phyloP scores from a whole-genome alignment of 2,113 vertebrate genomes.

The Talpa occidentalis region DNA sequence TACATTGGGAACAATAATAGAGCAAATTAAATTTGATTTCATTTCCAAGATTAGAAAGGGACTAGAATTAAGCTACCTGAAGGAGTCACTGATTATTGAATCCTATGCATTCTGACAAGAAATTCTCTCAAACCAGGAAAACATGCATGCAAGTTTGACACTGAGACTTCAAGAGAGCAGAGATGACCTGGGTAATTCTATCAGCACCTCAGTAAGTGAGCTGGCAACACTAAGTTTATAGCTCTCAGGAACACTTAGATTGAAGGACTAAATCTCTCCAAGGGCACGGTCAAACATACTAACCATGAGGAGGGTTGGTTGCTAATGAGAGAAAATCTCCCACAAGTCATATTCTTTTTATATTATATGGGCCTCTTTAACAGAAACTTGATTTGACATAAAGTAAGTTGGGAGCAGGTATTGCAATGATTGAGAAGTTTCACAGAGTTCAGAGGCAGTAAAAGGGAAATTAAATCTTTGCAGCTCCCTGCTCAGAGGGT shows the following conservation, averaged over 20 bases:
- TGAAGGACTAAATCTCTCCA: not conserved
- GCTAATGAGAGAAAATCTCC: not conserved
- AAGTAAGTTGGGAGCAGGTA: not conserved
- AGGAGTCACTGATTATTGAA: not conserved
- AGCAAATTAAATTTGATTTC: conserved; percentile 18
- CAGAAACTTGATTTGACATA: not conserved
- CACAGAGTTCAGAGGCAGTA: not conserved
- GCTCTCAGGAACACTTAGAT: not conserved
- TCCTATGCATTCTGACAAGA: not conserved
- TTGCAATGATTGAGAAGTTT: not conserved
- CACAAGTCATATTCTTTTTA: not conserved
- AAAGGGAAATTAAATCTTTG: too few relatives aligned
- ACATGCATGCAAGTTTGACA: not conserved
- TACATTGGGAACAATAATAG: not conserved
- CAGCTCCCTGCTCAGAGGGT: too few relatives aligned
- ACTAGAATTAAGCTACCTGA: conserved; percentile 18
- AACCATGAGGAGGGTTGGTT: not conserved
- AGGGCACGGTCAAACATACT: not conserved
- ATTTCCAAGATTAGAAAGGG: conserved; percentile 24
- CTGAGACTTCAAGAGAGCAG: not conserved
- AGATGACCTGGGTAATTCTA: not conserved
- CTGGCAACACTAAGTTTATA: not conserved
- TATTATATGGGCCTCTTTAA: not conserved
- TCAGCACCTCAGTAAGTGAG: not conserved
- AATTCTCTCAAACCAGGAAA: not conserved